These are phyloP conservation scores for Pteronotus mesoamericanus DNA, from an alignment of 2,797 vertebrate genomes.

Conservation along the genomic window DNA sequence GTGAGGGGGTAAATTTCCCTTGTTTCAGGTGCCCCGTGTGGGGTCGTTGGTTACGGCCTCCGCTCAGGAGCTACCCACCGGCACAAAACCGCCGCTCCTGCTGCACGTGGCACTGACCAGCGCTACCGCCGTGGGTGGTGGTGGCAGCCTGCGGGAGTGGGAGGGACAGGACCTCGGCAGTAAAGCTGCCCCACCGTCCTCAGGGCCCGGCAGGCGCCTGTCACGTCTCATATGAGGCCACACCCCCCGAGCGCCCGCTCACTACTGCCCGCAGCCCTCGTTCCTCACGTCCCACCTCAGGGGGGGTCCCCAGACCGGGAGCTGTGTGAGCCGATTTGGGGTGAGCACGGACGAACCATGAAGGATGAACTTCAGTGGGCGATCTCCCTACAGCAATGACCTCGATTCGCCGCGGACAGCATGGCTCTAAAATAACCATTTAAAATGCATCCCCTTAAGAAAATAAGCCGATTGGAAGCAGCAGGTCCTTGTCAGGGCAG, in stretches of 20 bases:
- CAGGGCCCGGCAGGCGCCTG: rapidly evolving
- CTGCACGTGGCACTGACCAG: rapidly evolving
- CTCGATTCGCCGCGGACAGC: rapidly evolving
- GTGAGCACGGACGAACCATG: not conserved
- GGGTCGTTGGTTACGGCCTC: rapidly evolving
- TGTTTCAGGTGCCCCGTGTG: rapidly evolving
- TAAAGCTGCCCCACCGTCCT: not conserved
- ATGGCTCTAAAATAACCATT: not conserved
- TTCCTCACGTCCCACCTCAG: rapidly evolving
- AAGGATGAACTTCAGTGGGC: not conserved
- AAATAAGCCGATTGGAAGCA: rapidly evolving
- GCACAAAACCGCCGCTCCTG: not conserved
- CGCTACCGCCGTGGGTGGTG: rapidly evolving
- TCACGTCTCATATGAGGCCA: rapidly evolving
- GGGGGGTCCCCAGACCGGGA: no score
- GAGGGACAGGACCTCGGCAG: rapidly evolving
- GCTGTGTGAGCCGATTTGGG: not conserved
- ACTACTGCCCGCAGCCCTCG: rapidly evolving
- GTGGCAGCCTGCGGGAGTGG: not conserved
- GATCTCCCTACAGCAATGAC: not conserved
- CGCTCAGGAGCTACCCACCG: rapidly evolving
- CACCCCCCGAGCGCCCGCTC: rapidly evolving
- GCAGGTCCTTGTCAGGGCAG: rapidly evolving
- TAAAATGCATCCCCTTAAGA: not conserved
- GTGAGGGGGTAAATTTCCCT: rapidly evolving